phyloP scores from a whole-genome alignment of 2,113 vertebrate species.

The Trichomycterus rosablanca region DNA sequence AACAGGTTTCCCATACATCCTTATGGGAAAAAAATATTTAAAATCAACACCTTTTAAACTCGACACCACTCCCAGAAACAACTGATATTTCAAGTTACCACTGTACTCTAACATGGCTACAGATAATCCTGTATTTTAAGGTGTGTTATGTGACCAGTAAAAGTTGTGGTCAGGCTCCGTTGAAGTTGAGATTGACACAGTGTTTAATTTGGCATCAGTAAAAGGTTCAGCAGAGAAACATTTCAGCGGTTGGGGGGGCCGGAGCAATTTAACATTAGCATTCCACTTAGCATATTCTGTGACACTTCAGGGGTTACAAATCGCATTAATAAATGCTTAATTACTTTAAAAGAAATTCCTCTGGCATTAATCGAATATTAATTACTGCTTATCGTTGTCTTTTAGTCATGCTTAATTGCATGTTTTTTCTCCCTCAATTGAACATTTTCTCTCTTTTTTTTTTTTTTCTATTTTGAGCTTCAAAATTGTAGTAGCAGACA shows the following conservation, averaged over 20 bases:
- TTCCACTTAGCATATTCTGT: conserved; percentile 61
- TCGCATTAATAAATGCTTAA: conserved; percentile 71
- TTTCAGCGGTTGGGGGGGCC: conserved; percentile 42
- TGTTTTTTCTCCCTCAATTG: conserved; percentile 50
- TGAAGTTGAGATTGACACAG: conserved; percentile 20
- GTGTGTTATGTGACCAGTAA: conserved; percentile 19
- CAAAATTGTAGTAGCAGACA: conserved; percentile 38
- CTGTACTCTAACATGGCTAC: no score
- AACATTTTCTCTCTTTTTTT: conserved; percentile 36
- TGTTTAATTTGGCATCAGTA: conserved; percentile 51
- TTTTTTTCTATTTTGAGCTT: conserved; percentile 34
- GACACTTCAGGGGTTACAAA: conserved; percentile 73
- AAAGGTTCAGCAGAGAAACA: conserved; percentile 45
- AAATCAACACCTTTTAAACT: no score
- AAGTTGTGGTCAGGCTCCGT: conserved; percentile 33
- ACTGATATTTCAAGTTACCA: no score
- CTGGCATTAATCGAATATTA: conserved; percentile 74
- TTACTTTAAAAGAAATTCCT: conserved; percentile 72
- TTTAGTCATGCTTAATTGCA: conserved; percentile 71
- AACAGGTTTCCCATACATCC: no score
- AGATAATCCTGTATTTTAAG: no score
- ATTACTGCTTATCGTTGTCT: conserved; percentile 71
- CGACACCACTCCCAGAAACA: no score
- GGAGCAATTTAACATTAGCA: conserved; percentile 58
- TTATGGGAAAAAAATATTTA: no score